Evolutionary conservation across 2,113 vertebrate species (phyloP).

Genomic region (Epinephelus moara): DNA sequence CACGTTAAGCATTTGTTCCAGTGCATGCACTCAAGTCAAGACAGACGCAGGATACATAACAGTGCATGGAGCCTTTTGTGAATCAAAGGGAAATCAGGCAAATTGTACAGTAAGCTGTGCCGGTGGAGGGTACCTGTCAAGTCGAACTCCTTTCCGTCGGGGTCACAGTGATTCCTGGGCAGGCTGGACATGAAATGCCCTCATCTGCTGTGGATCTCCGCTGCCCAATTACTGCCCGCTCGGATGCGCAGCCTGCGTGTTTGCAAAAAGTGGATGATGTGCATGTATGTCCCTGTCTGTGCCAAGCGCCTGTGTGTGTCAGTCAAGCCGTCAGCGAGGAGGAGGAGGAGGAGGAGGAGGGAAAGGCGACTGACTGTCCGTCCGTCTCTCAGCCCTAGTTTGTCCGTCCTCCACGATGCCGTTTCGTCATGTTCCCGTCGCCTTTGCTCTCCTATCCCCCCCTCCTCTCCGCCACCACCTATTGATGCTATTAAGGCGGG

Average conservation of each 20-base stretch:
- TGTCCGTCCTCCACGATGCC: constrained; percentile 79
- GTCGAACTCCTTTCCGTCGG: constrained; percentile 82
- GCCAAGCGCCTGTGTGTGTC: constrained; percentile 77
- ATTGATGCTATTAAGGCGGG: constrained; percentile 78
- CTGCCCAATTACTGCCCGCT: constrained; percentile 79
- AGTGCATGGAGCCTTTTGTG: constrained; percentile 59
- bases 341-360: constrained; percentile 30
- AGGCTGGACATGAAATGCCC: constrained; percentile 80
- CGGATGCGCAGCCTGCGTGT: constrained; percentile 77
- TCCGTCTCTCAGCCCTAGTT: constrained; percentile 77
- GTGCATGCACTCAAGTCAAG: constrained; percentile 75
- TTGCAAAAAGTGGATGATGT: constrained; percentile 75
- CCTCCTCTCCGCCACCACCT: constrained; percentile 54
- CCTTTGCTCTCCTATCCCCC: constrained; percentile 44
- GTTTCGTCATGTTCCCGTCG: constrained; percentile 83
- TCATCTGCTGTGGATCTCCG: constrained; percentile 72
- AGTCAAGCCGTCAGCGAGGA: constrained; percentile 80
- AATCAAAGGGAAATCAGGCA: constrained; percentile 51
- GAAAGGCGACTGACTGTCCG: constrained; percentile 67
- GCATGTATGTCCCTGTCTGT: constrained; percentile 73
- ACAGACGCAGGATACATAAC: constrained; percentile 70
- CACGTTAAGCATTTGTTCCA: constrained; percentile 70
- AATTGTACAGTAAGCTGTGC: constrained; percentile 50
- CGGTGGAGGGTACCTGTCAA: constrained; percentile 83
- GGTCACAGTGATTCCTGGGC: constrained; percentile 83